phyloP scores from a whole-genome alignment of 2,888 invertebrate genomes.

The Dryomyza anilis region DNA sequence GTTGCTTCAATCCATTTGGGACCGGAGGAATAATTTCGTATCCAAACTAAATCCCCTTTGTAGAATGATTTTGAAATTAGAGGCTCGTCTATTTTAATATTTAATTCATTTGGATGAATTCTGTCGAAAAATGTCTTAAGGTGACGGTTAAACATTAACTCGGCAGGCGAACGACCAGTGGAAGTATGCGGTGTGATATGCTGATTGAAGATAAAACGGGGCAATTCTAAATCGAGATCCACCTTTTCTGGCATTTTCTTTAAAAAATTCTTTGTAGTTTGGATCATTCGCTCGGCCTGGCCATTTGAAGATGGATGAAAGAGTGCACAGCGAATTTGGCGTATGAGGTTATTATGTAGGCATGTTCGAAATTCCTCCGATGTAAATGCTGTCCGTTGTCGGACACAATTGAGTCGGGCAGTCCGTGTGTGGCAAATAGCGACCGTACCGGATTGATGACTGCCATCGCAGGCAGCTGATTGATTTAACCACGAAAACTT shows the following conservation, averaged over 20 bases:
- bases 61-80: neutral
- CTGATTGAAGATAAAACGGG: constrained; percentile 23
- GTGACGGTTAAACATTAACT: constrained; percentile 21
- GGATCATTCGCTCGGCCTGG: too few species aligned
- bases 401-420: constrained; percentile 28
- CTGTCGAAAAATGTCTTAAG: constrained; percentile 26
- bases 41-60: constrained; percentile 8
- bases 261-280: constrained; percentile 27
- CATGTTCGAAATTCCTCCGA: constrained; percentile 28
- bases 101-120: neutral
- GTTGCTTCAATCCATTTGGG: constrained; percentile 16
- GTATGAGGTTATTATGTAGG: constrained; percentile 25
- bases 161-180: constrained; percentile 17
- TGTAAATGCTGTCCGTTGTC: constrained; percentile 32
- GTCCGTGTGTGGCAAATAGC: constrained; percentile 26
- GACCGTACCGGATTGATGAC: constrained; percentile 18
- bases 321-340: constrained; percentile 29
- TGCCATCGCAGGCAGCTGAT: constrained; percentile 25
- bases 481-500: constrained; percentile 25
- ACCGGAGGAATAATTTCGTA: constrained; percentile 17
- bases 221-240: constrained; percentile 4
- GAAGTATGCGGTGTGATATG: constrained; percentile 8
- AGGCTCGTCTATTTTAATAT: neutral
- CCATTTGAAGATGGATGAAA: constrained; percentile 29
- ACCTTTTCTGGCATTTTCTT: constrained; percentile 8